phyloP scores from a whole-genome alignment of 1,140 invertebrate species.

The Sitophilus oryzae region DNA sequence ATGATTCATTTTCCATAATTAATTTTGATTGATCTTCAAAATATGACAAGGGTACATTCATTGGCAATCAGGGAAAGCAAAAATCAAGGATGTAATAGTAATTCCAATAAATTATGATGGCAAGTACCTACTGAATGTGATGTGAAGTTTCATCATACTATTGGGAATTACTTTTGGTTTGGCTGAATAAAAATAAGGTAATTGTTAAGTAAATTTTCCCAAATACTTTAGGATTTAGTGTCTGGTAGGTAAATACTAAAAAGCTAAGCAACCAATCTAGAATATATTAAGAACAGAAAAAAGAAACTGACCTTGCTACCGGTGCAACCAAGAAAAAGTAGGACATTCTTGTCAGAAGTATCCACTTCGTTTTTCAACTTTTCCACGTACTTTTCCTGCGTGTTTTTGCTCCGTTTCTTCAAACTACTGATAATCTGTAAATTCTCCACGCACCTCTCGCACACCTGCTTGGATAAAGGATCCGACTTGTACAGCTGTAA shows the following conservation, averaged over 20 bases:
- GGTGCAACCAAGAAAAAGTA: conserved; percentile 25
- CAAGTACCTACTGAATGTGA: too few relatives aligned
- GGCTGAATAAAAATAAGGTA: too few relatives aligned
- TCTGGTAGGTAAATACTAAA: neutral
- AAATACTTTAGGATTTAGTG: neutral
- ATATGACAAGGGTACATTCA: too few relatives aligned
- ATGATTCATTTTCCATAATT: too few relatives aligned
- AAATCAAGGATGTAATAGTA: too few relatives aligned
- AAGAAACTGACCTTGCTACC: conserved; percentile 20
- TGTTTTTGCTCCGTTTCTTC: conserved; percentile 34
- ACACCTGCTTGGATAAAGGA: conserved; percentile 41
- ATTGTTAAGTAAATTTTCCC: too few relatives aligned
- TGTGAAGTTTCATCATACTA: too few relatives aligned
- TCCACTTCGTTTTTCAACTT: conserved; percentile 23
- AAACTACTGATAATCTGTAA: conserved; percentile 36
- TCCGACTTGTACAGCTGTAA: conserved; percentile 42
- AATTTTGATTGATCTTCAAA: too few relatives aligned
- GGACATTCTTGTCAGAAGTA: conserved; percentile 25
- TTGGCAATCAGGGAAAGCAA: too few relatives aligned
- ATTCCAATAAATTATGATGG: too few relatives aligned
- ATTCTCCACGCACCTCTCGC: conserved; percentile 37
- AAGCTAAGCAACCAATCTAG: conserved; percentile 6
- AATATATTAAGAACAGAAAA: conserved; percentile 3
- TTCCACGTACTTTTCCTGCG: conserved; percentile 34
- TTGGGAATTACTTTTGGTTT: too few relatives aligned